These are phyloP conservation scores for Barypeithes pellucidus DNA, from an alignment of 2,888 invertebrate species.

Conservation along the genomic window DNA sequence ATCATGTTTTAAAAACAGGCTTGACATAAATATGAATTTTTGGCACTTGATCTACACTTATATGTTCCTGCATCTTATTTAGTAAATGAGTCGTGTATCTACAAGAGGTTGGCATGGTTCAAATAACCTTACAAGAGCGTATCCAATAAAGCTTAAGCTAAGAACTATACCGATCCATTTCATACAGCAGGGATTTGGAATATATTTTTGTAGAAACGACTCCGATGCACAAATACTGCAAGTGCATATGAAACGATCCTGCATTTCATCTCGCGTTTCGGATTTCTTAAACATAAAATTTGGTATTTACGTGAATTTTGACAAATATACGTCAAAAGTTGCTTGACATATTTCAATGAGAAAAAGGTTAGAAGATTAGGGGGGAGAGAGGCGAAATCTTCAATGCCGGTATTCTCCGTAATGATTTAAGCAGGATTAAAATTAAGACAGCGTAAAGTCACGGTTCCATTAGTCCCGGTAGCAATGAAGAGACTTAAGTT, in stretches of 20 bases:
- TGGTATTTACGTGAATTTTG: slow-evolving; percentile 46
- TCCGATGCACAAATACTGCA: slow-evolving; percentile 52
- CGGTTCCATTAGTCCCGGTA: too few species aligned
- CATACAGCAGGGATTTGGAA: slow-evolving; percentile 54
- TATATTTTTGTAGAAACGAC: slow-evolving; percentile 39
- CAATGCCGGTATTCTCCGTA: too few species aligned
- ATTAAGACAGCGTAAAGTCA: too few species aligned
- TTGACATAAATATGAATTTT: too few species aligned
- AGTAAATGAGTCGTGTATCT: slow-evolving; percentile 30
- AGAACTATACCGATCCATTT: slow-evolving; percentile 53
- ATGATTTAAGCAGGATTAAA: too few species aligned
- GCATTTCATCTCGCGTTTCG: slow-evolving; percentile 43
- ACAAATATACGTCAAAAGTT: background rate
- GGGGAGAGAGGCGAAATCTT: background rate
- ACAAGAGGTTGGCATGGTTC: slow-evolving; percentile 54
- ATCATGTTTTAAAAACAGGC: too few species aligned
- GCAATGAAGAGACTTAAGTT: too few species aligned
- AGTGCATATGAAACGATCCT: slow-evolving; percentile 49
- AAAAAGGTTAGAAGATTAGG: background rate
- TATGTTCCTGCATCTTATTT: too few species aligned
- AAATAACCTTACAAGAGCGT: slow-evolving; percentile 48
- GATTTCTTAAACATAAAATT: slow-evolving; percentile 7
- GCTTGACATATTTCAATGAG: too few species aligned
- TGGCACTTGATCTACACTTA: too few species aligned
- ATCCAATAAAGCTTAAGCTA: slow-evolving; percentile 48